Evolutionary conservation across 2,797 vertebrate genomes (phyloP).

Genomic region (Chelidonichthys spinosus): DNA sequence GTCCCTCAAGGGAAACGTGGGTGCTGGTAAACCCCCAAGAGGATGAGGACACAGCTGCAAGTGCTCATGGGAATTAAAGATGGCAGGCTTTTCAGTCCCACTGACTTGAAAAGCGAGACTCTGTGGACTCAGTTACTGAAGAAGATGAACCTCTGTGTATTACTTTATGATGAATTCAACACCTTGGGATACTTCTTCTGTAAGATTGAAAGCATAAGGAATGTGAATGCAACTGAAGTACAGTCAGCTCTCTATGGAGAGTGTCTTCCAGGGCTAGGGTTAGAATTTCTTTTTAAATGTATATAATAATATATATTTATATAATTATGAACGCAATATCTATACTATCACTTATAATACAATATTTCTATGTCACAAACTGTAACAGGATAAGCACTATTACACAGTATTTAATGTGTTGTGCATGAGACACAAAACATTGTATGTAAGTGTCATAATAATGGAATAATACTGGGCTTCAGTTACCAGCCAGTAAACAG

Average conservation of each 20-base stretch:
- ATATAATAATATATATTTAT: background rate
- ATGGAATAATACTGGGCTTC: background rate
- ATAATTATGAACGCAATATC: background rate
- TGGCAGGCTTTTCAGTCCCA: slow-evolving; percentile 24
- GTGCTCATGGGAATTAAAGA: slow-evolving; percentile 45
- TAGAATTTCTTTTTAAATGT: background rate
- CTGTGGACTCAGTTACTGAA: background rate
- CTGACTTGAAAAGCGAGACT: background rate
- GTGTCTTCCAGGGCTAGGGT: background rate
- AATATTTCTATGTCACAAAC: background rate
- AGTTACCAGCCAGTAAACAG: background rate
- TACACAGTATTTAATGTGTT: background rate
- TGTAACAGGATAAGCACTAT: background rate
- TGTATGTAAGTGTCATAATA: background rate
- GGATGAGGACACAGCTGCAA: slow-evolving; percentile 37
- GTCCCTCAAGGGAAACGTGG: slow-evolving; percentile 12
- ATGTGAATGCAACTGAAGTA: background rate
- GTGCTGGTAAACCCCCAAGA: slow-evolving; percentile 26
- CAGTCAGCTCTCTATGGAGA: background rate
- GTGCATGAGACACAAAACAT: background rate
- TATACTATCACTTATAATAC: background rate
- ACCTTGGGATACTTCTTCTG: background rate
- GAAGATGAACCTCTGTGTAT: slow-evolving; percentile 11
- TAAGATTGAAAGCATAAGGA: slow-evolving; percentile 11
- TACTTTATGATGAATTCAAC: background rate